Conservation (phyloP, 1,140 invertebrate genomes). For the Phortica variegata region DNA sequence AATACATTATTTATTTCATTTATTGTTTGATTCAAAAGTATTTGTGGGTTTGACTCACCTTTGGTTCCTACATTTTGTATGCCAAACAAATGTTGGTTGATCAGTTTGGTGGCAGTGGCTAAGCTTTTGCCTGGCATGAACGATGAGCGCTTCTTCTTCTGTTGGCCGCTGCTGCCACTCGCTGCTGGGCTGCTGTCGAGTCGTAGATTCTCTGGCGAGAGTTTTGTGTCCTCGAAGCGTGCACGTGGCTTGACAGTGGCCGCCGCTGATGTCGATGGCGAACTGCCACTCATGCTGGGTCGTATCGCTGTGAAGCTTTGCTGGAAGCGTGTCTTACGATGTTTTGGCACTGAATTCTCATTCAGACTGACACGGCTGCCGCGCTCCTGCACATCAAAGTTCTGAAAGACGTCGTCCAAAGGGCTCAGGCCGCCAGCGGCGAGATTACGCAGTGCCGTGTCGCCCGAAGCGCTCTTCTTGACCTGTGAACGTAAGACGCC, state of each 20-base stretch:
- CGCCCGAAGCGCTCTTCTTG: constrained; percentile 77
- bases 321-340: constrained; percentile 83
- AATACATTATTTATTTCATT: constrained; percentile 11
- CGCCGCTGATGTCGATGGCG: background rate
- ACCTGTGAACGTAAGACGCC: constrained; percentile 58
- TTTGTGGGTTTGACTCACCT: constrained; percentile 38
- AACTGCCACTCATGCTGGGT: constrained; percentile 16
- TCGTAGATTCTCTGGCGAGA: constrained; percentile 60
- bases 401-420: constrained; percentile 60
- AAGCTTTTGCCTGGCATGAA: constrained; percentile 67
- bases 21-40: background rate
- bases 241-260: constrained; percentile 28
- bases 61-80: constrained; percentile 61
- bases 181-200: constrained; percentile 25
- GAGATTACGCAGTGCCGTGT: constrained; percentile 64
- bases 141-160: constrained; percentile 59
- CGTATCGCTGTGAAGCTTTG: constrained; percentile 59
- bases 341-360: constrained; percentile 73
- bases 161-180: constrained; percentile 19
- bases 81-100: constrained; percentile 75
- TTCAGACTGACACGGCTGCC: constrained; percentile 67
- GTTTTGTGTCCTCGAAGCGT: constrained; percentile 52
- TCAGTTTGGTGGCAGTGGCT: constrained; percentile 69
- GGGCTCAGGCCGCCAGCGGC: constrained; percentile 54
- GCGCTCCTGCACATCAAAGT: constrained; percentile 60